Evolutionary conservation across 2,888 invertebrate species (phyloP), one percentile per base, ranked within the genome.

Genomic region (Chrysolina haemoptera): DNA sequence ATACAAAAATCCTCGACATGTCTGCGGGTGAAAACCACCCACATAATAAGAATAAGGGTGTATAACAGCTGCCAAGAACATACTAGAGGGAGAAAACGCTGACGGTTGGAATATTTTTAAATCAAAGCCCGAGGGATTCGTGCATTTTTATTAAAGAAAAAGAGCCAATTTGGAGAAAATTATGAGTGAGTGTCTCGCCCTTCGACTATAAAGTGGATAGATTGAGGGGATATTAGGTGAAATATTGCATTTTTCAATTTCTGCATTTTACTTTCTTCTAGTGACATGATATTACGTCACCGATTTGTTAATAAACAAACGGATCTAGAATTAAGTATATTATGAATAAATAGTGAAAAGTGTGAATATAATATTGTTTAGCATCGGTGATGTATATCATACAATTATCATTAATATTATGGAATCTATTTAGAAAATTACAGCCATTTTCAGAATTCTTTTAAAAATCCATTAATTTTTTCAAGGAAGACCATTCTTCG

Each of bases 41-140:
- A 46, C 62, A 62, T 66, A 71, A 71, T 71, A 66, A 62, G 71
- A 62, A 67, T 66, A 14, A 62, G 67, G 71, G 71, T 16, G 59
- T 48, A 35, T 70, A 70, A 70, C 64, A 70, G 64, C 70, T 70
- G 70, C 70, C 70, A 55, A 64, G 64, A 70, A 62, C 64, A 70
- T 48, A 67, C 70, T 43, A 41, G 62, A 55, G 64, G 64, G 55
- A 62, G 50, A 16, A 62, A 65, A 62, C 16, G 66, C 71, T 66
- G 71, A 67, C 71, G 18, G 40, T 46, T 62, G 48, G 59, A 46
- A 66, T 55, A 62, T 66, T 65, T 71, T 62, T 62, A 53, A 71
- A 71, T 66, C 66, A 66, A 62, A 66, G 20, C 66, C 62, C 62
- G 27, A 48, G 71, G 46, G 71, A 71, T 46, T 48, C 62, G 41